These are phyloP conservation scores for Choreutis nemorana DNA, from an alignment of 2,888 invertebrate species.

Conservation along the genomic window DNA sequence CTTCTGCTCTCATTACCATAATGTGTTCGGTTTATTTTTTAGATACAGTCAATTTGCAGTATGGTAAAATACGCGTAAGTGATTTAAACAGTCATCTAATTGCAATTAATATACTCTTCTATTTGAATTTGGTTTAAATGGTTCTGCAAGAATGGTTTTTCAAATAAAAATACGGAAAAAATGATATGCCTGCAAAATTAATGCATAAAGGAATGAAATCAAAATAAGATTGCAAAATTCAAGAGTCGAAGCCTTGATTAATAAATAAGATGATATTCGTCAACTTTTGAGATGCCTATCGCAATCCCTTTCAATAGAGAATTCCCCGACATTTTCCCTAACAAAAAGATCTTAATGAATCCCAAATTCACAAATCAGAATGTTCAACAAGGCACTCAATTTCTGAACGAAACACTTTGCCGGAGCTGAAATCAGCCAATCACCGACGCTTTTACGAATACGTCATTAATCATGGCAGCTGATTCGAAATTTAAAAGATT, in stretches of 20 bases:
- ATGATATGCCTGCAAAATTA: slow-evolving; percentile 3
- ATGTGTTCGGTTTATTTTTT: too few species aligned
- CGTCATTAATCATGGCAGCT: slow-evolving; percentile 35
- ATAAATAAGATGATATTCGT: too few species aligned
- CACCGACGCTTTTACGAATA: slow-evolving; percentile 28
- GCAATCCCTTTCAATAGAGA: slow-evolving; percentile 2
- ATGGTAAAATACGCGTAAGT: too few species aligned
- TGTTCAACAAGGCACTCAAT: slow-evolving; percentile 25
- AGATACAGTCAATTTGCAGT: too few species aligned
- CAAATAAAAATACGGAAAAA: slow-evolving; percentile 3
- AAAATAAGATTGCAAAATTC: too few species aligned
- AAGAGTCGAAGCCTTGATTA: too few species aligned
- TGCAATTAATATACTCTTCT: too few species aligned
- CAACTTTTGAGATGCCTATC: too few species aligned
- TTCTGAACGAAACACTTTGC: slow-evolving; percentile 23
- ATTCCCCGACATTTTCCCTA: slow-evolving; percentile 3
- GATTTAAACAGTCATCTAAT: too few species aligned
- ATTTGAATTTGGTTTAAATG: too few species aligned
- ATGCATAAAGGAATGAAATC: slow-evolving; percentile 7
- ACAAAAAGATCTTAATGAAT: slow-evolving; percentile 7
- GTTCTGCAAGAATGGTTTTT: slow-evolving; percentile 4
- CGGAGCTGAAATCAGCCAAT: slow-evolving; percentile 43
- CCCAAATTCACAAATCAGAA: slow-evolving; percentile 25
- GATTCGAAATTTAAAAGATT: slow-evolving; percentile 16
- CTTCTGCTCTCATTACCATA: too few species aligned